Conservation (phyloP, 2,797 vertebrate genomes). For the Lithobates pipiens region DNA sequence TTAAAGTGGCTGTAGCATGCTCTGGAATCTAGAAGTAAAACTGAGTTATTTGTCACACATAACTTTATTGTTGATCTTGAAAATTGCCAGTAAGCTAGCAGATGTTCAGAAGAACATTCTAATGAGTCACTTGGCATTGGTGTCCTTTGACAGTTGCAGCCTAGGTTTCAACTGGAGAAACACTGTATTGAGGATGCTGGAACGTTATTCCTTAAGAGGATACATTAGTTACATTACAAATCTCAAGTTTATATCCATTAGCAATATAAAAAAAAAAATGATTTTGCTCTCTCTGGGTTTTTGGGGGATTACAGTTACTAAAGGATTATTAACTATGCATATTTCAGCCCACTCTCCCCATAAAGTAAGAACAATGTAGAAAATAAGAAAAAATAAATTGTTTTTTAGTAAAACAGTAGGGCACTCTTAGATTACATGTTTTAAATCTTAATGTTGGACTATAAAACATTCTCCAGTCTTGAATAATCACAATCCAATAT, state of each 20-base stretch:
- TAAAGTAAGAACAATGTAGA: background rate
- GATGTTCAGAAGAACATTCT: constrained; percentile 16
- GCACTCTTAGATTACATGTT: background rate
- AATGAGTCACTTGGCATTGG: constrained; percentile 25
- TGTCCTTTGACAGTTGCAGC: constrained; percentile 1
- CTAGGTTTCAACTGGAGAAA: constrained; percentile 7
- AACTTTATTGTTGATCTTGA: background rate
- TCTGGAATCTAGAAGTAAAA: background rate
- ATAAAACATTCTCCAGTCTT: background rate
- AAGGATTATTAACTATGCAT: background rate
- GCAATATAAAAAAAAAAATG: background rate
- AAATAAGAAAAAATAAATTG: background rate
- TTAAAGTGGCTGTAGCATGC: too few species aligned
- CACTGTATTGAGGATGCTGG: constrained; percentile 3
- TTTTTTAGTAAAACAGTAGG: background rate
- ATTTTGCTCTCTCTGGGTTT: background rate
- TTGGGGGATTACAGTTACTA: background rate
- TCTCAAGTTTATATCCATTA: background rate
- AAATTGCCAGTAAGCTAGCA: background rate
- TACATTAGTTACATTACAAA: background rate
- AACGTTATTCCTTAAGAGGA: background rate
- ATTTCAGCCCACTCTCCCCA: background rate
- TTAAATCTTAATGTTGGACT: background rate
- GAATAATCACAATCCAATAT: background rate
- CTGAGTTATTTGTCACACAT: background rate